Percentiles rank a stretch among this genome's conserved stretches.
Conservation (phyloP, 2,113 vertebrate species). For the Gavialis gangeticus region DNA sequence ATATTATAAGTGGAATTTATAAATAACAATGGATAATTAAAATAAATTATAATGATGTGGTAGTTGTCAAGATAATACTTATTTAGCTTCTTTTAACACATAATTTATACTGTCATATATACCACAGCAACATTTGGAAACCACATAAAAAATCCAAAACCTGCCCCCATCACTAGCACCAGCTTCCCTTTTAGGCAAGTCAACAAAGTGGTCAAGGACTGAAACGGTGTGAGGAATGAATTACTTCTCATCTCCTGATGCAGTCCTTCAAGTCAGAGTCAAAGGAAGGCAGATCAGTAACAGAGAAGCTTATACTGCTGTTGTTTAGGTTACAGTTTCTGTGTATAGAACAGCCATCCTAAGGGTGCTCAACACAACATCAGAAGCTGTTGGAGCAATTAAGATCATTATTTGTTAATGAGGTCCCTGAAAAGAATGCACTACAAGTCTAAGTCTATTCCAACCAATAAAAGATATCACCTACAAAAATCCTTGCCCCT, state of each 20-base stretch:
- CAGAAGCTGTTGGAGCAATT: background rate
- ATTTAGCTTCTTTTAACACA: background rate
- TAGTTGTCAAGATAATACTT: background rate
- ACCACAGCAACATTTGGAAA: background rate
- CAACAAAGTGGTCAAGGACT: conserved; percentile 2
- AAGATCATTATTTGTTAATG: background rate
- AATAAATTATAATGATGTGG: background rate
- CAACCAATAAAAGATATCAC: too few species aligned
- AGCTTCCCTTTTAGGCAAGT: background rate
- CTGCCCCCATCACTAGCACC: background rate
- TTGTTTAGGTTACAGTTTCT: background rate
- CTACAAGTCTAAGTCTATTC: too few species aligned
- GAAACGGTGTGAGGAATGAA: conserved; percentile 14
- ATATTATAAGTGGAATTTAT: background rate
- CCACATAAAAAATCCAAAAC: background rate
- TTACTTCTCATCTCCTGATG: background rate
- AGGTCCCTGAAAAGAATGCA: too few species aligned
- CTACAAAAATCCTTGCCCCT: too few species aligned
- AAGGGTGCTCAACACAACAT: background rate
- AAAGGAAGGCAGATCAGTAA: conserved; percentile 2
- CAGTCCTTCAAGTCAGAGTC: background rate
- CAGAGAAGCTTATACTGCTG: background rate
- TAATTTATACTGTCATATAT: background rate
- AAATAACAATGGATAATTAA: background rate
- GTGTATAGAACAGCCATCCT: background rate